Evolutionary conservation across 2,113 vertebrate genomes (phyloP), one percentile per base, ranked within the genome.

Genomic region (Actenoides hombroni): DNA sequence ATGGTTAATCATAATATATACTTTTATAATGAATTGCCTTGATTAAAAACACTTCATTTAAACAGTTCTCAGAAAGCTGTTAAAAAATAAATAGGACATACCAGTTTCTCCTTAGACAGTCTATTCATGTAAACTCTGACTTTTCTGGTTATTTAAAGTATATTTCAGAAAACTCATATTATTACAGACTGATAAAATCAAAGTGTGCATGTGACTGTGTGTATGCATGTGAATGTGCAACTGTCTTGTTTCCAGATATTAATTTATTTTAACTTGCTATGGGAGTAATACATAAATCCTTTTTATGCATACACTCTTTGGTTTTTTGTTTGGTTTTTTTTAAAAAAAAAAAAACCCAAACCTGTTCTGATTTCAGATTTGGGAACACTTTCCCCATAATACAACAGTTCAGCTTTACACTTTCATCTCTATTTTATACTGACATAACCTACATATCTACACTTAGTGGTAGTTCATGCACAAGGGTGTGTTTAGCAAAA

Each of bases 221-320:
- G 75, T 78, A 46, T 46, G 37, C 73, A 82, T 88, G 90, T 94
- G n/a, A 94, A 88, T 88, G 84, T 75, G 92, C 39, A 84, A 74
- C 46, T 68, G 51, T 9, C 15, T 1, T 92, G 88, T 83, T 83
- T 86, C 31, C 73, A 74, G 86, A 97, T 97, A 94, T 57, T 97
- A 95, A 97, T 97, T 97, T 97, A 98, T 97, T 97, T 97, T 96
- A 81, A 92, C 76, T 86, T 90, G 76, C 33, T 94, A 9, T 87
- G 92, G 51, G 28, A 97, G 67, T 73, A 80, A 78, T 54, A 82
- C 76, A 79, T 64, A 93, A 70, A 79, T 83, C 33, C 29, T 82
- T 91, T 44, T 85, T 80, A 75, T 84, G 75, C 76, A 89, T 53
- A 92, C 67, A 93, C 16, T 53, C 33, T 46, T 56, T 53, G 37